Conservation (phyloP, 2,797 vertebrate genomes). For the Fratercula arctica region DNA sequence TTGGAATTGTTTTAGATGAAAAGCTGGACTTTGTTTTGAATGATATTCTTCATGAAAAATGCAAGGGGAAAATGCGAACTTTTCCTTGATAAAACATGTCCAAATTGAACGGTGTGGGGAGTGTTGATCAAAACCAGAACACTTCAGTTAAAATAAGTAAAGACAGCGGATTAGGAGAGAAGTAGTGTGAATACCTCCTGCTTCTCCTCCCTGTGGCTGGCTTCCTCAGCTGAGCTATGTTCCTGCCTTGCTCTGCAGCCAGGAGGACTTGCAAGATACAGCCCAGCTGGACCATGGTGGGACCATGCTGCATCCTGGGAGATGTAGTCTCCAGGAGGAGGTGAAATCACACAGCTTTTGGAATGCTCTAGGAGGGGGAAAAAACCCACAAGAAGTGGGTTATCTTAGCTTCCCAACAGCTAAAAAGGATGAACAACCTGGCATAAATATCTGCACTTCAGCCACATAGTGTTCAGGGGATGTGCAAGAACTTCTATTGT, state of each 20-base stretch:
- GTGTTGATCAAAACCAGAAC: not conserved
- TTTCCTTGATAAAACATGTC: not conserved
- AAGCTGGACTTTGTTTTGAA: not conserved
- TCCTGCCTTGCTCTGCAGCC: not conserved
- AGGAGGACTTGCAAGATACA: not conserved
- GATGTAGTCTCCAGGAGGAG: not conserved
- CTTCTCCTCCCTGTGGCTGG: not conserved
- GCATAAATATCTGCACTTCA: not conserved
- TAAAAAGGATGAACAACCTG: not conserved
- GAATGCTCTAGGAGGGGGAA: not conserved
- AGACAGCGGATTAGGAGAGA: not conserved
- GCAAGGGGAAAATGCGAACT: not conserved
- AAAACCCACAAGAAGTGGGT: not conserved
- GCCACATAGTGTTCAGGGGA: not conserved
- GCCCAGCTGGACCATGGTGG: not conserved
- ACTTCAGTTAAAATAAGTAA: not conserved
- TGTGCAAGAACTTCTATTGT: not conserved
- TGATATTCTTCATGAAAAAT: not conserved
- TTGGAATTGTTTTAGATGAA: not conserved
- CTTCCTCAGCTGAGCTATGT: not conserved
- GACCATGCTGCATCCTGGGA: not conserved
- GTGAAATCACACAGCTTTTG: not conserved
- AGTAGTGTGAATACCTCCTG: not conserved
- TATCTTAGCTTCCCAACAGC: not conserved
- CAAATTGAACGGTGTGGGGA: not conserved